Evolutionary conservation across 2,113 vertebrate genomes (phyloP).

Genomic region (Malurus elegans): DNA sequence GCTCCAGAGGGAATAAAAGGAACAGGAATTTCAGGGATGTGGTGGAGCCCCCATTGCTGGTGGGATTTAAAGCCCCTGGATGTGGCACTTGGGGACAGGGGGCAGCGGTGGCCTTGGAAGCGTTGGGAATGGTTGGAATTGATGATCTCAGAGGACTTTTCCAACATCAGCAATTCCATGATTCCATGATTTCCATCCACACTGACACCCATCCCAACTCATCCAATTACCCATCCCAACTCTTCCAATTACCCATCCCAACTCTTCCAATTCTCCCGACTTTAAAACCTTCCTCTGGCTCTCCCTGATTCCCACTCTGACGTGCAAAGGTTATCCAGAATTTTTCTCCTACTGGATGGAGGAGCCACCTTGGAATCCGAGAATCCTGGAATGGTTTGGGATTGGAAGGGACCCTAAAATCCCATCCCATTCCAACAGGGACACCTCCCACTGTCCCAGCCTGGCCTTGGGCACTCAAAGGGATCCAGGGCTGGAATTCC

Average conservation of each 20-base stretch:
- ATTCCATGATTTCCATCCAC: accelerated
- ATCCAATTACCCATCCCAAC: no score
- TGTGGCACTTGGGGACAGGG: neutral
- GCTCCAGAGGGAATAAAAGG: neutral
- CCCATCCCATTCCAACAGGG: neutral
- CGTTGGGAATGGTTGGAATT: accelerated
- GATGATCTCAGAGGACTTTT: neutral
- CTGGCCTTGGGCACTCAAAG: neutral
- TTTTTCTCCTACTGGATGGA: neutral
- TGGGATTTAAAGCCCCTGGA: neutral
- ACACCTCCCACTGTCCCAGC: neutral
- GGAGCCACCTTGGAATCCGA: neutral
- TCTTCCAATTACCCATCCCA: neutral
- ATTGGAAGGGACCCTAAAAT: neutral
- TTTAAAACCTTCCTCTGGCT: neutral
- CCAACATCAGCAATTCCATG: accelerated
- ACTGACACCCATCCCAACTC: neutral
- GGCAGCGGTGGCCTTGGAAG: neutral
- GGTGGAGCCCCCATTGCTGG: neutral
- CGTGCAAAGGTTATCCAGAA: accelerated
- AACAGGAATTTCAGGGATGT: neutral
- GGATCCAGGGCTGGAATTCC: neutral
- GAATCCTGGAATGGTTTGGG: neutral
- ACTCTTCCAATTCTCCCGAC: accelerated
- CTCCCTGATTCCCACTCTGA: neutral